Base-by-base conservation (phyloP, 2,113 vertebrate species). In the Festucalex cinctus region DNA sequence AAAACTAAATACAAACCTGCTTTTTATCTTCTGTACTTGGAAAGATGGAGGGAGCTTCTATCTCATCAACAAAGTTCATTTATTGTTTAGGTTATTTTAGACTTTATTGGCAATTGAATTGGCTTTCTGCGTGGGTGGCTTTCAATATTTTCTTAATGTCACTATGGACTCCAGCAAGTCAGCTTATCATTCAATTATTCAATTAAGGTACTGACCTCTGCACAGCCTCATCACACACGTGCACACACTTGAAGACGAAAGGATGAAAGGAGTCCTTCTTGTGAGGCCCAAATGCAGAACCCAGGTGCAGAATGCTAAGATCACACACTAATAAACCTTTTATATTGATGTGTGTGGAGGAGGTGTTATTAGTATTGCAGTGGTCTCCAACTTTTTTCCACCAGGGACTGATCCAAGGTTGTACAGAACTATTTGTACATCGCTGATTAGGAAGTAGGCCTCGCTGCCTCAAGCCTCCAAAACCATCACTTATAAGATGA, bases 1-100 rank as follows among this genome's bases (percentile, higher is more conserved):
- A 85, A 84, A 85, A 84, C 85, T 77, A 88, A 89, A 90, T 79
- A 86, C 79, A 79, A 88, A 86, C 83, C 80, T 83, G 73, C 44
- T 53, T 12, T 43, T 74, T 62, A 63, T 70, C 77, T 74, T 89
- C 68, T 71, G 70, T n/a, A 12, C 19, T n/a, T 83, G 66, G 65
- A 76, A 76, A 60, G 73, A 80, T 74, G 73, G 71, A 70, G 53
- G 74, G 84, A 79, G 77, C 76, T 75, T 81, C 79, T 59, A 43
- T 82, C 77, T 84, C 74, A 88, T 85, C 83, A 79, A 68, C 71
- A 77, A 82, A 87, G 66, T 60, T 56, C 66, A 62, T 77, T 73
- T 70, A 39, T 75, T 74, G 73, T 77, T 62, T 71, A 71, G 74
- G 67, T 62, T 35, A 28, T 9, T n/a, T 74, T 7, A 69, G 68